phyloP scores from a whole-genome alignment of 2,797 vertebrate genomes.

The Macroramphosus scolopax region DNA sequence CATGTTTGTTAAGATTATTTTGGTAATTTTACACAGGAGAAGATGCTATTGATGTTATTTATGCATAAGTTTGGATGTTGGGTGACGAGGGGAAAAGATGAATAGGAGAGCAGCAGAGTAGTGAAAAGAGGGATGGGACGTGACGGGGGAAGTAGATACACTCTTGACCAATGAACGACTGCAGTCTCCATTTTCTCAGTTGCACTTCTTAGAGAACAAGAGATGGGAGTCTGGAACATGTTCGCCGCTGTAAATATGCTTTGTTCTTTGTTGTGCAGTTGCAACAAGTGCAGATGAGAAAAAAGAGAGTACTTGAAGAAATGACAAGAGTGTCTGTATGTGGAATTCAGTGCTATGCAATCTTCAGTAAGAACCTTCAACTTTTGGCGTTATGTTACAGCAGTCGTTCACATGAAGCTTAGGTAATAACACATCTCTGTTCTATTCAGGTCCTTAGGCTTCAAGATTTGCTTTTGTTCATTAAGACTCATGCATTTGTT shows the following conservation, averaged over 20 bases:
- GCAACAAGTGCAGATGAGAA: constrained; percentile 17
- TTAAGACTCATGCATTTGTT: too few relatives aligned
- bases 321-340: constrained; percentile 1
- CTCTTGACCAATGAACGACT: neutral
- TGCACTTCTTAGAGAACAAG: too few relatives aligned
- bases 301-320: constrained; percentile 1
- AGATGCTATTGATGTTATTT: constrained; percentile 31
- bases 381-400: neutral
- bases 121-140: neutral
- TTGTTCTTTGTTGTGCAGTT: constrained; percentile 14
- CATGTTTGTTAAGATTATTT: constrained; percentile 12
- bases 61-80: constrained; percentile 13
- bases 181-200: constrained; percentile 22
- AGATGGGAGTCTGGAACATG: neutral
- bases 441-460: too few relatives aligned
- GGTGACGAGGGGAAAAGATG: neutral
- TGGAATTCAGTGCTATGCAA: constrained; percentile 30
- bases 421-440: too few relatives aligned
- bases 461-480: too few relatives aligned
- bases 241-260: constrained; percentile 36
- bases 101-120: constrained; percentile 1
- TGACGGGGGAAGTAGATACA: neutral
- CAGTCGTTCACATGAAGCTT: too few relatives aligned
- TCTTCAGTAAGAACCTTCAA: constrained; percentile 13
- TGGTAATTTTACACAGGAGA: constrained; percentile 6